phyloP scores from a whole-genome alignment of 2,113 vertebrate genomes.

The Thomomys bottae region DNA sequence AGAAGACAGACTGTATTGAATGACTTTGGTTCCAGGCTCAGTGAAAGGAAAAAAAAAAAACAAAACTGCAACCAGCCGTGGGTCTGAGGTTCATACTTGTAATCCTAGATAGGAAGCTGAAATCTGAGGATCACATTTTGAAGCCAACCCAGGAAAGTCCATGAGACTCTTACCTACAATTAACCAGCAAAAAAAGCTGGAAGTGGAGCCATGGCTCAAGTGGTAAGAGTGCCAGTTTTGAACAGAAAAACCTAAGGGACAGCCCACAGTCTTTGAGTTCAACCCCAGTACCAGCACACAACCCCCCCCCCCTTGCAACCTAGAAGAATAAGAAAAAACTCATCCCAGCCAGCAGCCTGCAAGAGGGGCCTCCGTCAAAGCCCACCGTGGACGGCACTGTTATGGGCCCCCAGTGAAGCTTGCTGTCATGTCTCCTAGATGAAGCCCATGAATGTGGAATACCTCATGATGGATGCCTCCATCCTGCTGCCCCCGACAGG shows the following conservation, averaged over 20 bases:
- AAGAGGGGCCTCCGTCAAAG: not conserved
- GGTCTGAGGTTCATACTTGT: too few species aligned
- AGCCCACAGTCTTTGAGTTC: too few species aligned
- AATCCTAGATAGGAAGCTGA: too few species aligned
- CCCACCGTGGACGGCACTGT: too few species aligned
- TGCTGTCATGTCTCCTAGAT: slow-evolving; percentile 85
- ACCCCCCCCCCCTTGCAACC: not conserved
- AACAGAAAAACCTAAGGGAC: too few species aligned
- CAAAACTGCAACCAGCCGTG: not conserved
- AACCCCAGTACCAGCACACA: too few species aligned
- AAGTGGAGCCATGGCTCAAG: too few species aligned
- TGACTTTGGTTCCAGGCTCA: not conserved
- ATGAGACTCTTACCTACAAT: too few species aligned
- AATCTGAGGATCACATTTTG: too few species aligned
- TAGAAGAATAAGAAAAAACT: not conserved
- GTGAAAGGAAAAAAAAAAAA: not conserved
- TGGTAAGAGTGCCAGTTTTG: too few species aligned
- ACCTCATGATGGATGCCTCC: slow-evolving; percentile 99
- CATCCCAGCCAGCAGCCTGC: rapidly evolving
- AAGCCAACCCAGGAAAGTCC: too few species aligned
- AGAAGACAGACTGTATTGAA: not conserved
- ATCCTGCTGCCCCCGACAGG: slow-evolving; percentile 97
- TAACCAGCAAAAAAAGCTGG: too few species aligned
- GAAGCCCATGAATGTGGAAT: slow-evolving; percentile 98
- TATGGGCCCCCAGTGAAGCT: not conserved